Evolutionary conservation across 2,113 vertebrate genomes (phyloP).

Genomic region (Sylvilagus bachmani): DNA sequence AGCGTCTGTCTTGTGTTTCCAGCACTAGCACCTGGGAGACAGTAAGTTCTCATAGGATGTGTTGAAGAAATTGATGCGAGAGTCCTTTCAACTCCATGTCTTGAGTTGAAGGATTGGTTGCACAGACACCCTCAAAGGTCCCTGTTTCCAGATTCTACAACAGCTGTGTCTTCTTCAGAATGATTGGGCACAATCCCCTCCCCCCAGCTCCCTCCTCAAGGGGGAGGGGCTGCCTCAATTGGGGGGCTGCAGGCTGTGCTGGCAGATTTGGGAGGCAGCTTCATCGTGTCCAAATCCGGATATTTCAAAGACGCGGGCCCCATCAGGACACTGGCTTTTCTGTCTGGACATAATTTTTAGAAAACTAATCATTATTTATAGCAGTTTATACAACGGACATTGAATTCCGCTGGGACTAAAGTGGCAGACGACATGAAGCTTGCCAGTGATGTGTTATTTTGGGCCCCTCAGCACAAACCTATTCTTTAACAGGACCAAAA

Average conservation of each 20-base stretch:
- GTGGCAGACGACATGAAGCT: slow-evolving; percentile 58
- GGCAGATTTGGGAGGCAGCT: background rate
- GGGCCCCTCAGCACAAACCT: background rate
- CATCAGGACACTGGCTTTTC: slow-evolving; percentile 40
- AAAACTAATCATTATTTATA: slow-evolving; percentile 64
- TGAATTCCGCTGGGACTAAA: slow-evolving; percentile 45
- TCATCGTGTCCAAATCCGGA: slow-evolving; percentile 54
- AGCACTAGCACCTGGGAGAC: background rate
- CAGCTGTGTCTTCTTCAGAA: background rate
- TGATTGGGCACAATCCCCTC: background rate
- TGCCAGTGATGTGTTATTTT: slow-evolving; percentile 23
- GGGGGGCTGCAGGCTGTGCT: background rate
- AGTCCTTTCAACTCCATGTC: background rate
- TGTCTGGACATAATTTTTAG: slow-evolving; percentile 62
- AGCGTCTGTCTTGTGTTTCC: background rate
- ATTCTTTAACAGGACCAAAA: slow-evolving; percentile 21
- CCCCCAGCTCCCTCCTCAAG: background rate
- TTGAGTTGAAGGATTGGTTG: background rate
- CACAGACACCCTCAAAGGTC: background rate
- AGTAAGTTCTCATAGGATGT: background rate
- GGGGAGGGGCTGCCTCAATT: background rate
- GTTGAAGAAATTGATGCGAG: background rate
- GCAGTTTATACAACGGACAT: slow-evolving; percentile 60
- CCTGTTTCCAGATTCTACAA: background rate
- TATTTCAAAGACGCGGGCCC: slow-evolving; percentile 40